phyloP scores from a whole-genome alignment of 2,797 vertebrate species.

The Botia kubotai region DNA sequence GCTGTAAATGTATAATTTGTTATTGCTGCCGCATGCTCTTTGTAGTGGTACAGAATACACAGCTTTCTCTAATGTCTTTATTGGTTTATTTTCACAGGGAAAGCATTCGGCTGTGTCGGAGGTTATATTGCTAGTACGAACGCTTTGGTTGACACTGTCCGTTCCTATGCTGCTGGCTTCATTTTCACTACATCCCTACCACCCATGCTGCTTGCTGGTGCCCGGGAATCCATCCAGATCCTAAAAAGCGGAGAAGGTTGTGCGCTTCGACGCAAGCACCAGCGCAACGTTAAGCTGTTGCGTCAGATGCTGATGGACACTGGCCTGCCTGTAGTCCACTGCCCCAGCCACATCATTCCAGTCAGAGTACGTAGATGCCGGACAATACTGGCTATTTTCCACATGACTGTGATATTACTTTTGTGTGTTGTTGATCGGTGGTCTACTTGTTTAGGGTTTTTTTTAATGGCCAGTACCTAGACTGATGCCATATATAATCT shows the following conservation, averaged over 20 bases:
- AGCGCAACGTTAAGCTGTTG: constrained; percentile 94
- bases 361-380: constrained; percentile 78
- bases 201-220: constrained; percentile 92
- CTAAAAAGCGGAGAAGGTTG: constrained; percentile 89
- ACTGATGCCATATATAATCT: no score
- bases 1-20: no score
- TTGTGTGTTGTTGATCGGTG: no score
- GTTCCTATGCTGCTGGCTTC: constrained; percentile 90
- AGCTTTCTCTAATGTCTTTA: no score
- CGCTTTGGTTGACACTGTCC: constrained; percentile 85
- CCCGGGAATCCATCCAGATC: constrained; percentile 85
- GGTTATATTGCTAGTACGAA: constrained; percentile 88
- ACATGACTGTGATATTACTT: no score
- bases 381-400: not conserved
- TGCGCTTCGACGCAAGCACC: constrained; percentile 88
- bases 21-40: no score
- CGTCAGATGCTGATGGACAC: constrained; percentile 97
- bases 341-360: constrained; percentile 98
- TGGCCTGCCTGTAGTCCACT: constrained; percentile 92
- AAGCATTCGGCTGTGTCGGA: constrained; percentile 90
- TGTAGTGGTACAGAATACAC: no score
- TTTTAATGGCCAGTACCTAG: no score
- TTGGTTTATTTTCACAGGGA: constrained; percentile 73
- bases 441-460: no score
- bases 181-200: constrained; percentile 95